Evolutionary conservation across 1,140 invertebrate genomes (phyloP), one percentile per base, ranked within the genome.

Genomic region (Trichonephila clavata): DNA sequence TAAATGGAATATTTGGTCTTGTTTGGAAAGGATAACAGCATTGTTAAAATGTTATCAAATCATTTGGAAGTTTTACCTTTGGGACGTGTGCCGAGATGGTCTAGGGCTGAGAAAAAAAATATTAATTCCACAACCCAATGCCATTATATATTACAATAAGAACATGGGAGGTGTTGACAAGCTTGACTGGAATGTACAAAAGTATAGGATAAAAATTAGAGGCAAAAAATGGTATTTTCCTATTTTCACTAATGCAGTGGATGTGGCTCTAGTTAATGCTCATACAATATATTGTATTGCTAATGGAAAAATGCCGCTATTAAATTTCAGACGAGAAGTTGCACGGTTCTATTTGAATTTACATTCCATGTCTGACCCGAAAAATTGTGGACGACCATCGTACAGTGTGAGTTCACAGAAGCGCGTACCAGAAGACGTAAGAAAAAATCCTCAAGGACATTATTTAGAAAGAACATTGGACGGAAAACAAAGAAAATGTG

Each of bases 41-140:
- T 86, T 86, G 83, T 86, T 86, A 86, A 86, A 86, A 86, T 86
- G 83, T 86, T 86, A 86, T 86, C 83, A 86, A 86, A 86, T 86
- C 83, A 86, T 86, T 86, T 86, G 83, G 83, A 86, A 86, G 83
- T 86, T 86, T 86, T 86, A 86, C 83, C 83, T 86, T 86, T 86
- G 83, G 43, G 50, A 86, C 83, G 83, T 86, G 83, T 86, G 83
- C 83, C 83, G 83, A 86, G 83, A 86, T 86, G 83, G 83, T 84
- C 83, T 84, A 84, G 57, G 83, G 83, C 83, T 84, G 83, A 84
- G 83, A 84, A 84, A 84, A 84, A 84, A 84, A 84, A 84, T 59
- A 86, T 86, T 86, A 86, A 86, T 86, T 86, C 83, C 83, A 86
- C 83, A 86, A 86, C 83, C 83, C 83, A 86, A 71, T 71, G 68